phyloP scores from a whole-genome alignment of 2,888 invertebrate genomes.

The Oxytorus armatus region DNA sequence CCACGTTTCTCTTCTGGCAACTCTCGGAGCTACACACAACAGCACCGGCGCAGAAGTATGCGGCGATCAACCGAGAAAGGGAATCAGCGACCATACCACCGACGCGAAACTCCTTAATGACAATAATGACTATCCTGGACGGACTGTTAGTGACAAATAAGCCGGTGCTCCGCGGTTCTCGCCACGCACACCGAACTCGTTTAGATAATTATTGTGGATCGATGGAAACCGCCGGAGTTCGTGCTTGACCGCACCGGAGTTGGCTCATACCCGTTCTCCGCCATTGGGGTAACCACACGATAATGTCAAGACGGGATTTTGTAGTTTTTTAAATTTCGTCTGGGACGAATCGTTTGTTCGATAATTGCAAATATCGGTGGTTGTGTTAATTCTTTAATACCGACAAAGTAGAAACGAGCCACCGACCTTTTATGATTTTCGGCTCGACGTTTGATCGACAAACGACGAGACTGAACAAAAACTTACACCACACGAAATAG shows the following conservation, averaged over 20 bases:
- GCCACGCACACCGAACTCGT: conserved; percentile 71
- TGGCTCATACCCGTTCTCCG: conserved; percentile 45
- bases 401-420: background rate
- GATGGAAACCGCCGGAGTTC: conserved; percentile 68
- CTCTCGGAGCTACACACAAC: conserved; percentile 39
- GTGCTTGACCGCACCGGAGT: conserved; percentile 44
- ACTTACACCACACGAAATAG: background rate
- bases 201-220: conserved; percentile 79
- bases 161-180: conserved; percentile 69
- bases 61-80: conserved; percentile 54
- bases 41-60: conserved; percentile 36
- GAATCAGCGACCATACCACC: conserved; percentile 59
- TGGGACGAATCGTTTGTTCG: background rate
- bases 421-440: background rate
- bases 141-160: conserved; percentile 78
- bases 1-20: conserved; percentile 46
- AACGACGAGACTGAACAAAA: background rate
- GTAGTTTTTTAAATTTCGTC: conserved; percentile 1
- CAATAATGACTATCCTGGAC: conserved; percentile 76
- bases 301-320: background rate
- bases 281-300: background rate
- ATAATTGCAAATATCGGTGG: background rate
- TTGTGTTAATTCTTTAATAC: background rate
- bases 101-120: conserved; percentile 65
- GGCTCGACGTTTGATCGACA: background rate